Base-by-base conservation (phyloP, 2,888 invertebrate genomes). In the Druceiella hillmani region DNA sequence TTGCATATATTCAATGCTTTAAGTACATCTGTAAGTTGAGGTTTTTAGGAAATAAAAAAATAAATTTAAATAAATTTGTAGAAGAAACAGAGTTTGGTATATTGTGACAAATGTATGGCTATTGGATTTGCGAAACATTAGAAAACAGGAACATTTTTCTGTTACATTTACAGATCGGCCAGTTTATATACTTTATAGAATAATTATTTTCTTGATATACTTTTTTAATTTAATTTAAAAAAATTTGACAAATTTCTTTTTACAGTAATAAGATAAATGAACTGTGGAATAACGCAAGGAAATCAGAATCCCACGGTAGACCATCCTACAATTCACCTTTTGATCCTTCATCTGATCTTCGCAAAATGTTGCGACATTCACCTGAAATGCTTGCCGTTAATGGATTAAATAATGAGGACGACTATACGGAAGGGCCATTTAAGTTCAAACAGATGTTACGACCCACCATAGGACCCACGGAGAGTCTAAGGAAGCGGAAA, bases 391-490 rank as follows among this genome's bases (percentile, higher is more conserved):
- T 71, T 43, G 66, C 69, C 16, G 69, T 68, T 1, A 68, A 67
- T 1, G 52, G 65, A 6, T 65, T 68, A 41, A 67, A 64, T 35
- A 65, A 67, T 2, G 71, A 75, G 16, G 66, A 68, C 10, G 76
- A 76, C 45, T 78, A 79, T 47, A 71, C 72, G 6, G 74, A 75
- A 28, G 81, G 82, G 0, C 81, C 81, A 1, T 83, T 80, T 55
- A 76, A 83, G 50, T 83, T 83, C 52, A 70, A 81, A 31, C 78
- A 80, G 49, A 56, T 82, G 9, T 56, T 83, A 3, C 62, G 79
- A 44, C 81, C 81, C 1, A 81, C 81, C 1, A 63, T 78, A 38
- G 76, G 80, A 2, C 82, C 83, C 0, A 83, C 83, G 0, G 82
- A 83, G 47, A 81, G 82, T 28, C 61, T 83, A 33, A 66, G 81